phyloP scores from a whole-genome alignment of 1,140 invertebrate genomes.

The Eriocheir sinensis region DNA sequence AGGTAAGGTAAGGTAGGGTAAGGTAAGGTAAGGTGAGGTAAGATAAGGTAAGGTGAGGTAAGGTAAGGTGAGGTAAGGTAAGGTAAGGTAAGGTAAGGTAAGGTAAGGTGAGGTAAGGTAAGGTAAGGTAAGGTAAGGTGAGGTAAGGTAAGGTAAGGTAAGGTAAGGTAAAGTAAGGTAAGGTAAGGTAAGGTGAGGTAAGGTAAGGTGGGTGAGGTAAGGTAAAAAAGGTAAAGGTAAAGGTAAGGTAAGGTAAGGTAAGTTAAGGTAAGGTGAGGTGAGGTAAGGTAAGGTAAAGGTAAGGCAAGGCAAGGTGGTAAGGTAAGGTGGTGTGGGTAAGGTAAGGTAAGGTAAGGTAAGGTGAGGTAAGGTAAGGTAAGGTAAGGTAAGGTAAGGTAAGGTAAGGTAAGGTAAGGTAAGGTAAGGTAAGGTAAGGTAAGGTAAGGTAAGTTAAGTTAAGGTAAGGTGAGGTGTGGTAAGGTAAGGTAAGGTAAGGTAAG shows the following conservation, averaged over 20 bases:
- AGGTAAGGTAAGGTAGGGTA: neutral
- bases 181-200: neutral
- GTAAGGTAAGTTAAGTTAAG: too few species aligned
- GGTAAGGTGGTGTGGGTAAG: too few species aligned
- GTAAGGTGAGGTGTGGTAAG: neutral
- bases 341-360: neutral
- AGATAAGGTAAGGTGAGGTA: neutral
- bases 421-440: neutral
- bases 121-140: neutral
- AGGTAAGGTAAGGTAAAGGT: too few species aligned
- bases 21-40: neutral
- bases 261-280: too few species aligned
- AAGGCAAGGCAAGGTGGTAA: too few species aligned
- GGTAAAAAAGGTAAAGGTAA: neutral
- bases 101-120: neutral
- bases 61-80: neutral
- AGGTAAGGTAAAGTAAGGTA: neutral
- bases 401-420: neutral
- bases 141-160: neutral
- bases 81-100: neutral
- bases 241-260: too few species aligned
- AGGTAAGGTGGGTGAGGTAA: conserved; percentile 6
- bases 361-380: neutral
- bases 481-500: neutral
- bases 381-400: neutral